Evolutionary conservation across 2,797 vertebrate species (phyloP).

Genomic region (Lepus townsendii): DNA sequence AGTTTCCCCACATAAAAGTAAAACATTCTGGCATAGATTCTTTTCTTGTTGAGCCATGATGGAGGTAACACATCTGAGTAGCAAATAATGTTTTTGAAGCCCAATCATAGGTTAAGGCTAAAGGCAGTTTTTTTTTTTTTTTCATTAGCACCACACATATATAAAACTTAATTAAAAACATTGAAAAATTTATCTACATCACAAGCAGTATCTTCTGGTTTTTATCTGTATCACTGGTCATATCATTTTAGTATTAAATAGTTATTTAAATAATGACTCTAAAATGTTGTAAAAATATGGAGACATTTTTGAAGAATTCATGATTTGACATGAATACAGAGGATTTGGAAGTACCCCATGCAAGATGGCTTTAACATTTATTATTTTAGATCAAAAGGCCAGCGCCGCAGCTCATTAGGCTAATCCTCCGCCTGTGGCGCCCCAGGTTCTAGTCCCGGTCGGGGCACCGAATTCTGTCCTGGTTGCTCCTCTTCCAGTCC

Average conservation of each 20-base stretch:
- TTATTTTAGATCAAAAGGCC: background rate
- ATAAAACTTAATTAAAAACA: slow-evolving; percentile 1
- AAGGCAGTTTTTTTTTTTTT: background rate
- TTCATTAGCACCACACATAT: background rate
- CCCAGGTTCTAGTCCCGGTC: too few species aligned
- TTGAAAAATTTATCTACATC: background rate
- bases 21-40: background rate
- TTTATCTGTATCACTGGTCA: background rate
- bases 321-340: background rate
- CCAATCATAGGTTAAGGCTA: background rate
- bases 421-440: too few species aligned
- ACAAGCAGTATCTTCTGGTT: background rate
- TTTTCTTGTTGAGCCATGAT: background rate
- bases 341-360: background rate
- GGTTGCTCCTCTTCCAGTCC: too few species aligned
- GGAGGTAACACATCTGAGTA: background rate
- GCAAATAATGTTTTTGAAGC: background rate
- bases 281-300: background rate
- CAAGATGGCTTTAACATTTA: background rate
- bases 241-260: background rate
- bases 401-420: too few species aligned
- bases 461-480: too few species aligned
- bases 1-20: background rate
- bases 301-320: background rate
- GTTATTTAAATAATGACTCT: background rate